Conservation (phyloP, 2,797 vertebrate species). For the Siniperca undulata region DNA sequence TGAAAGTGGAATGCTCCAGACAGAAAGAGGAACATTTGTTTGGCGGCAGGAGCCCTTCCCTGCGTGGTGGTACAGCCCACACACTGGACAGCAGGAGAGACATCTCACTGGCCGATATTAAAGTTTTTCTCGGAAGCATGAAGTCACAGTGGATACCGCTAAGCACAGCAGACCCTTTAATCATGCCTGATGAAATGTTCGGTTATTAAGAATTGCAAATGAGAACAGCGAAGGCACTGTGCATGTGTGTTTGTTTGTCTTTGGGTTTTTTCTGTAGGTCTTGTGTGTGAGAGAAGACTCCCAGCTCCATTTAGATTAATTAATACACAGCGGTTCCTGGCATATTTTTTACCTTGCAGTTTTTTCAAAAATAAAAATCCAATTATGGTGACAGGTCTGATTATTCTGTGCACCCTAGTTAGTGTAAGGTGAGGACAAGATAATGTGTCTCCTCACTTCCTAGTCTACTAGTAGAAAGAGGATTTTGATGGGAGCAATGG, state of each 20-base stretch:
- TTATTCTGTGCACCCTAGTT: neutral
- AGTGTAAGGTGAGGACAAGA: conserved; percentile 30
- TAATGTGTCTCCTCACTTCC: conserved; percentile 18
- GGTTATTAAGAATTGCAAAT: conserved; percentile 19
- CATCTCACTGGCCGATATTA: conserved; percentile 59
- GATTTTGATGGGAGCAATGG: conserved; percentile 18
- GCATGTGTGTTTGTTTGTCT: conserved; percentile 29
- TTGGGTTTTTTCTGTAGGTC: conserved; percentile 16
- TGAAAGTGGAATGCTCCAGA: conserved; percentile 43
- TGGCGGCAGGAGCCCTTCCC: conserved; percentile 59
- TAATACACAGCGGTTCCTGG: conserved; percentile 14
- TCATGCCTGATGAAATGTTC: conserved; percentile 49
- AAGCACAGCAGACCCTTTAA: conserved; percentile 48
- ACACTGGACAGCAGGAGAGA: conserved; percentile 68
- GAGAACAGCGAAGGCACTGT: neutral
- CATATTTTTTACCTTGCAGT: conserved; percentile 38
- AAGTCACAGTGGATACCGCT: conserved; percentile 23
- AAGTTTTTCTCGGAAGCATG: conserved; percentile 53
- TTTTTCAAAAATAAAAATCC: conserved; percentile 35
- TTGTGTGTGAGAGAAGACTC: neutral
- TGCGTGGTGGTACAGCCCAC: conserved; percentile 64
- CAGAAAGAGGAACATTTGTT: conserved; percentile 70
- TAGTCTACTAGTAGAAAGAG: conserved; percentile 7
- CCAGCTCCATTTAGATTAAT: conserved; percentile 35
- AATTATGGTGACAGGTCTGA: conserved; percentile 46